Percentiles rank a stretch among this genome's conserved stretches.
These are phyloP conservation scores for Odocoileus virginianus DNA, from an alignment of 2,113 vertebrate genomes.

Conservation along the genomic window DNA sequence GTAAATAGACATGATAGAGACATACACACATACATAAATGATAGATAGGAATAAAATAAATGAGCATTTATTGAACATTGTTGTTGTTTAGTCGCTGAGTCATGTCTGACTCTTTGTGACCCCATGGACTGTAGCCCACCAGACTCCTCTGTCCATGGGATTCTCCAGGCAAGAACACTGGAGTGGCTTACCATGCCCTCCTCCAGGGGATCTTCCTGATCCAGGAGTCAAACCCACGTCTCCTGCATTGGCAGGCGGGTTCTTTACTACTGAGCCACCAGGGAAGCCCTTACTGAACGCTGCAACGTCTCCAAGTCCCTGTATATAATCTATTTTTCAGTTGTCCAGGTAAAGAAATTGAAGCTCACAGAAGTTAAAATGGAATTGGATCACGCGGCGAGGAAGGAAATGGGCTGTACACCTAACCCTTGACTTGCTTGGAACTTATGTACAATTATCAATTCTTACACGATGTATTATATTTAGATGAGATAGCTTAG, in stretches of 20 bases:
- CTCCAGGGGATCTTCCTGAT: neutral
- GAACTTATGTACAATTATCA: neutral
- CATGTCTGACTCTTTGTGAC: neutral
- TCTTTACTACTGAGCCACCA: neutral
- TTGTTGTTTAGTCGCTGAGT: neutral
- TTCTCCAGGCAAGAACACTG: neutral
- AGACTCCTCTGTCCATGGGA: neutral
- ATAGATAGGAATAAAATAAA: neutral
- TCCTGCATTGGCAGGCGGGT: neutral
- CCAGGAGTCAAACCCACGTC: neutral
- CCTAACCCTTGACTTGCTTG: neutral
- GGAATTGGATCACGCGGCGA: neutral
- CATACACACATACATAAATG: fast-evolving
- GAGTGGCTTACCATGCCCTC: neutral
- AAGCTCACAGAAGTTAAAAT: neutral
- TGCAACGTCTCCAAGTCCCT: neutral
- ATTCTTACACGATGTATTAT: neutral
- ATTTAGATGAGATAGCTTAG: neutral
- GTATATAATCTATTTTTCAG: neutral
- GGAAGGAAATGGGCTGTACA: neutral
- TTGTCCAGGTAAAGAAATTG: neutral
- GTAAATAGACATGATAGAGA: neutral
- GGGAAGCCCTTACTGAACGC: fast-evolving
- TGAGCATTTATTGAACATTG: neutral
- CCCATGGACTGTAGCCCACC: fast-evolving